Evolutionary conservation across 2,797 vertebrate genomes (phyloP).

Genomic region (Sebastes miniatus): DNA sequence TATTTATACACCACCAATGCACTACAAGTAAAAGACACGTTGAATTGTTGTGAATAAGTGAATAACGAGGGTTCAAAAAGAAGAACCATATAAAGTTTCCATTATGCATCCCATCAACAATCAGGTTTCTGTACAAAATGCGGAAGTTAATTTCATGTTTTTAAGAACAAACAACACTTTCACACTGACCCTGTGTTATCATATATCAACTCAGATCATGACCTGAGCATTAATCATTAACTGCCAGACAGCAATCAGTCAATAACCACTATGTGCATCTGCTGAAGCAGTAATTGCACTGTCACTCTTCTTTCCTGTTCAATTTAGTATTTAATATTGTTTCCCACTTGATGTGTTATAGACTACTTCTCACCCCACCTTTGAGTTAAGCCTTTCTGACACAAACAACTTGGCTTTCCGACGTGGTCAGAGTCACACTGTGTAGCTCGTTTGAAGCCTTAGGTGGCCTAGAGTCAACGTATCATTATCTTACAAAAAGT

Average conservation of each 20-base stretch:
- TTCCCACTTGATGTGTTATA: background rate
- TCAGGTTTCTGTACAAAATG: background rate
- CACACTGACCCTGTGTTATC: background rate
- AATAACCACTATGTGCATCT: constrained; percentile 13
- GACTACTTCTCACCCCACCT: background rate
- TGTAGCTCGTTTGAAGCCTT: background rate
- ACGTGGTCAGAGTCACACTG: background rate
- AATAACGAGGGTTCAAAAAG: background rate
- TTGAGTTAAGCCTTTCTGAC: background rate
- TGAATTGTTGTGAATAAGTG: background rate
- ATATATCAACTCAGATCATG: background rate
- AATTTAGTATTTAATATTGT: background rate
- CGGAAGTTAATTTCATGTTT: background rate
- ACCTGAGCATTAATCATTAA: constrained; percentile 30
- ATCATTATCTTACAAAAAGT: no score
- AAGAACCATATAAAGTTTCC: background rate
- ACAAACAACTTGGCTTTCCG: background rate
- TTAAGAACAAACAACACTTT: background rate
- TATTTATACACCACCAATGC: background rate
- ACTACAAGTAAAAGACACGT: background rate
- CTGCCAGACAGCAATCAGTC: constrained; percentile 7
- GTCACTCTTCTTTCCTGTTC: background rate
- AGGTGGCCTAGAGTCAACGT: background rate
- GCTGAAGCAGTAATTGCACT: background rate
- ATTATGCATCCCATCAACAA: background rate